These are phyloP conservation scores for Equus quagga DNA, from an alignment of 2,113 vertebrate genomes.

Conservation along the genomic window DNA sequence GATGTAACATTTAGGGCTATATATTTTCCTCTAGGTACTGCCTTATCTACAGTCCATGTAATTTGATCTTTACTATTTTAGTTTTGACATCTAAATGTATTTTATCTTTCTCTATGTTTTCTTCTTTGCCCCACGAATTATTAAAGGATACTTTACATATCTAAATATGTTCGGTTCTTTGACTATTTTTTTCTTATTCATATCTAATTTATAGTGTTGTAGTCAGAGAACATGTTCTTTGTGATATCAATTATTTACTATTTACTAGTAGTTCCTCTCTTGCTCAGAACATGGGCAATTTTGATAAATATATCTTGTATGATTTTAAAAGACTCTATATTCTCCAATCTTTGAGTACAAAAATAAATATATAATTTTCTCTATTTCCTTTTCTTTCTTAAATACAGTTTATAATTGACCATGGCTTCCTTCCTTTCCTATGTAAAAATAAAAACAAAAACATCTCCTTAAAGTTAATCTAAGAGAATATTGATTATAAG, in stretches of 20 bases:
- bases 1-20: background rate
- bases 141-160: background rate
- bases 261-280: background rate
- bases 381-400: background rate
- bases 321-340: background rate
- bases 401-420: background rate
- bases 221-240: background rate
- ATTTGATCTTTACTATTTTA: constrained; percentile 13
- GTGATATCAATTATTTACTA: background rate
- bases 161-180: background rate
- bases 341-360: background rate
- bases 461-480: background rate
- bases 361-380: background rate
- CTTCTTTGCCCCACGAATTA: background rate
- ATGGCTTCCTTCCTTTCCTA: background rate
- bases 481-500: background rate
- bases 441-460: background rate
- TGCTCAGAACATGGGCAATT: background rate
- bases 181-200: background rate
- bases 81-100: background rate
- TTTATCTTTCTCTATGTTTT: background rate
- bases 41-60: background rate
- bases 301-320: background rate
- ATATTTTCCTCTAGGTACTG: background rate
- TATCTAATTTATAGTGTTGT: background rate